Evolutionary conservation across 2,888 invertebrate species (phyloP).

Genomic region (Ditylenchus weischeri): DNA sequence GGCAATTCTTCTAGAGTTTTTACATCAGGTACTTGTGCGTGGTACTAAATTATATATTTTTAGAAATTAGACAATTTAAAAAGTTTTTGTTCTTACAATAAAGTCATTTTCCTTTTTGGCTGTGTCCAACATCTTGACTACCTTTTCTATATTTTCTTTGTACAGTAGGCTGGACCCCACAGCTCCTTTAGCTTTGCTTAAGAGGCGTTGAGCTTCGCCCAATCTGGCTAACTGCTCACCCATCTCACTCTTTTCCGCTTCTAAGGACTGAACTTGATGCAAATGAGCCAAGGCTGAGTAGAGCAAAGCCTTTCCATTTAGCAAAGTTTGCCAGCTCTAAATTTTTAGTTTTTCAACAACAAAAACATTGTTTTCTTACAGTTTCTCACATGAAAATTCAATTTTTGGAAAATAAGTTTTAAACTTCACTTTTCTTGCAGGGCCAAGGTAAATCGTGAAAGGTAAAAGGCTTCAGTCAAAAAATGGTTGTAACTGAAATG

Average conservation of each 20-base stretch:
- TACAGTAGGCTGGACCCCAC: constrained; percentile 39
- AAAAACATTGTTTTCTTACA: too few relatives aligned
- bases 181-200: constrained; percentile 28
- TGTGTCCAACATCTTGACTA: constrained; percentile 66
- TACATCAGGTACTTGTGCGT: constrained; percentile 86
- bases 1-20: constrained; percentile 75
- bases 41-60: constrained; percentile 66
- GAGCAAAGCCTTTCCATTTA: constrained; percentile 79
- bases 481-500: too few relatives aligned
- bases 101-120: constrained; percentile 95
- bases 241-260: constrained; percentile 61
- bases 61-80: not conserved
- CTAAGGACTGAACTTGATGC: constrained; percentile 76
- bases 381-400: too few relatives aligned
- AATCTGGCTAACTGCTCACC: constrained; percentile 53
- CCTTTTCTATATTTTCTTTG: constrained; percentile 54
- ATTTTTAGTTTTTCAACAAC: too few relatives aligned
- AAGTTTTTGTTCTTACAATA: constrained; percentile 61
- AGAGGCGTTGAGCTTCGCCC: constrained; percentile 40
- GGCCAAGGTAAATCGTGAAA: too few relatives aligned
- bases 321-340: constrained; percentile 66
- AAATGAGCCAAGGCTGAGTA: constrained; percentile 84
- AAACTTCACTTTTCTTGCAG: too few relatives aligned
- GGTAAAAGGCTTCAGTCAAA: too few relatives aligned
- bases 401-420: too few relatives aligned